phyloP scores from a whole-genome alignment of 1,140 invertebrate species.

The Heliothis subflexa region DNA sequence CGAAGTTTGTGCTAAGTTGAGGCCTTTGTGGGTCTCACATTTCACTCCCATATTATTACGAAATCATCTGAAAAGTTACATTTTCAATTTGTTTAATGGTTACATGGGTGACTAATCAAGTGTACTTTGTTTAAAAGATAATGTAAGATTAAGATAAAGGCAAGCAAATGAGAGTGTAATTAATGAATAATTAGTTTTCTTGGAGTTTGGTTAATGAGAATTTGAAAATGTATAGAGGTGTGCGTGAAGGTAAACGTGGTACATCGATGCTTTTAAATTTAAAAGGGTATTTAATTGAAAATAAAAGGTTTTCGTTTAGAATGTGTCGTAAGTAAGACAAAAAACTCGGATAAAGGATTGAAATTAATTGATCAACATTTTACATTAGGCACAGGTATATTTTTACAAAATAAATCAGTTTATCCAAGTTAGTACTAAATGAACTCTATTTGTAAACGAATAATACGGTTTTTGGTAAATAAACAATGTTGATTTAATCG shows the following conservation, averaged over 20 bases:
- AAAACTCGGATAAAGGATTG: too few species aligned
- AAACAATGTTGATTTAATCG: too few species aligned
- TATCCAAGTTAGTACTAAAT: too few species aligned
- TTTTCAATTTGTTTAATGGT: conserved; percentile 48
- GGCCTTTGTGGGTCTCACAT: conserved; percentile 45
- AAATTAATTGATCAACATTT: too few species aligned
- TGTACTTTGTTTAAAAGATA: conserved; percentile 17
- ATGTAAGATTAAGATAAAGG: conserved; percentile 7
- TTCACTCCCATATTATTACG: conserved; percentile 41
- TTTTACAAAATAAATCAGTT: too few species aligned
- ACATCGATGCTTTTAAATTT: too few species aligned
- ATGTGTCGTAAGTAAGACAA: too few species aligned
- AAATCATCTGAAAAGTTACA: conserved; percentile 45
- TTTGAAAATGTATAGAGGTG: not conserved
- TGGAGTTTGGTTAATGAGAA: conserved; percentile 5
- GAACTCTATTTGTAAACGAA: too few species aligned
- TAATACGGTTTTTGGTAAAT: too few species aligned
- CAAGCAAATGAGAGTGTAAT: conserved; percentile 26
- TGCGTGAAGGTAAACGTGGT: not conserved
- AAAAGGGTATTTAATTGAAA: too few species aligned
- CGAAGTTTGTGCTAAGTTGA: conserved; percentile 43
- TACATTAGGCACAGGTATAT: too few species aligned
- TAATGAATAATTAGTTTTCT: conserved; percentile 25
- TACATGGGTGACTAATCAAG: conserved; percentile 42
- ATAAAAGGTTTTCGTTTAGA: too few species aligned